Base-by-base conservation (phyloP, 2,888 invertebrate species). In the Pelosia muscerda region DNA sequence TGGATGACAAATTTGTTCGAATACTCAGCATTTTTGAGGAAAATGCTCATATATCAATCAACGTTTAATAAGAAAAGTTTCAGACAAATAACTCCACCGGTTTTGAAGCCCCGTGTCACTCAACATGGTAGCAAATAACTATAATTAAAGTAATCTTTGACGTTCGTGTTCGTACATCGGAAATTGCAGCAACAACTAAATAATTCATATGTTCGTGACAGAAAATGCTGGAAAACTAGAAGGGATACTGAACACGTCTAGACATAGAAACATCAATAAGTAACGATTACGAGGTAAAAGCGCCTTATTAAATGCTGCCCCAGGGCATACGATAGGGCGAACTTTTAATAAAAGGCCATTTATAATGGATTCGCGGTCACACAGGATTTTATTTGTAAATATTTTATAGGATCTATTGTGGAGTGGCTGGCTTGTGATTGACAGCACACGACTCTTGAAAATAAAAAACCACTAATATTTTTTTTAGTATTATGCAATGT, bases 371-470 rank as follows among this genome's bases (percentile, higher is more conserved):
- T 89, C 85, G 90, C 85, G 90, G 89, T 88, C 90, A 88, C 88
- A 87, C 86, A 84, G 91, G 89, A 94, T 93, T 92, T 90, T 86
- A 86, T 89, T 90, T 90, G 92, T 94, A 89, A 94, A 95, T 95
- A 94, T 92, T 94, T 94, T 91, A 94, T 94, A 88, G 76, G 85
- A 82, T 86, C 87, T 86, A 90, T 90, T 89, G 89, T 88, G 85
- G 85, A 87, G 84, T 84, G 81, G 85, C 81, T 85, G 85, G 83
- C 76, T 81, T 85, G 84, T 94, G 94, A 95, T 92, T 94, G 94
- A 94, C 94, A 90, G 91, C 77, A 75, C 74, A 75, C 74, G 74
- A 87, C 92, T 90, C 90, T 74, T 23, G 86, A 75, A 90, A 82
- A 81, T 26, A 55, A 15, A 55, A 15, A 23, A 5, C 26, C 11